These are phyloP conservation scores for Eufriesea mexicana DNA, from an alignment of 1,140 invertebrate genomes.

Conservation along the genomic window DNA sequence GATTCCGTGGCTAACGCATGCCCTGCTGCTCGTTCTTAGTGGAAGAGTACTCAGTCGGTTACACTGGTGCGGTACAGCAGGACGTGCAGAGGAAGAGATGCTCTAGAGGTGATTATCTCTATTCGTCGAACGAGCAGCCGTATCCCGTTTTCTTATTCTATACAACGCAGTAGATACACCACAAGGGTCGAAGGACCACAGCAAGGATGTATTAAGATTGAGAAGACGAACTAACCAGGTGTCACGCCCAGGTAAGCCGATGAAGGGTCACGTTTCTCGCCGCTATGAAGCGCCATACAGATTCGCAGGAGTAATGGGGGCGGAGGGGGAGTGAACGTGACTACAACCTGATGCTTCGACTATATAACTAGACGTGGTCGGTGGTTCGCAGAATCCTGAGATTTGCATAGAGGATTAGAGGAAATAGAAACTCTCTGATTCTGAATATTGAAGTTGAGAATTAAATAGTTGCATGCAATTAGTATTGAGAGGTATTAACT, in stretches of 20 bases:
- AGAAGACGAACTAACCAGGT: neutral
- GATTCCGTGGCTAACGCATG: constrained; percentile 63
- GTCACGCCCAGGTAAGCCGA: constrained; percentile 61
- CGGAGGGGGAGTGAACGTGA: constrained; percentile 23
- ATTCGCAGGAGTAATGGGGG: neutral
- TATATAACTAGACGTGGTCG: neutral
- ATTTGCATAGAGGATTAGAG: neutral
- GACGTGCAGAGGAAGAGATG: constrained; percentile 25
- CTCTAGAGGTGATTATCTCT: constrained; percentile 13
- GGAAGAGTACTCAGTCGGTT: constrained; percentile 54
- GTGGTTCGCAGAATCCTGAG: neutral
- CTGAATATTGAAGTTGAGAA: neutral
- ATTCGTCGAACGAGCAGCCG: neutral
- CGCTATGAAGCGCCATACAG: constrained; percentile 3
- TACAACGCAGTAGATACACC: neutral
- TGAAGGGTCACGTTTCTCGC: neutral
- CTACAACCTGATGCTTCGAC: constrained; percentile 59
- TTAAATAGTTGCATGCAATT: neutral
- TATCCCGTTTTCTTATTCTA: neutral
- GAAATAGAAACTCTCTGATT: too few relatives aligned
- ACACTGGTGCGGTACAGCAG: constrained; percentile 49
- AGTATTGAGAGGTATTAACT: neutral
- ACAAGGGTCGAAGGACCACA: neutral
- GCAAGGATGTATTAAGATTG: constrained; percentile 44
- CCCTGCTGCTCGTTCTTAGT: constrained; percentile 44